Percentiles rank a stretch among this genome's conserved stretches.
phyloP scores from a whole-genome alignment of 2,113 vertebrate species.

The Ctenodactylus gundi region DNA sequence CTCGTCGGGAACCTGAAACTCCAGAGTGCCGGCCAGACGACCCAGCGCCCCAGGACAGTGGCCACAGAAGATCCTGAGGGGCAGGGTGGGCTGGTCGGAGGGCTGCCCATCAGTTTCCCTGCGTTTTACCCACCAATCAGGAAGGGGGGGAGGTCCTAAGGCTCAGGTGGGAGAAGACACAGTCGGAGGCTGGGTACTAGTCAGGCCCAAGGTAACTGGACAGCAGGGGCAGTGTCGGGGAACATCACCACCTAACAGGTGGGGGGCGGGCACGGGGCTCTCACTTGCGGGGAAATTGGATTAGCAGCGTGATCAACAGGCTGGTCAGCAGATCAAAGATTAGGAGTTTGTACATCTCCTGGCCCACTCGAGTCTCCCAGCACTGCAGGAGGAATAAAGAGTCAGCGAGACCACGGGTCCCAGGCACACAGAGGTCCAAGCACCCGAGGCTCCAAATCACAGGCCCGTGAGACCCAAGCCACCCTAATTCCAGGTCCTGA shows the following conservation, averaged over 20 bases:
- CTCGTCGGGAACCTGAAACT: constrained; percentile 89
- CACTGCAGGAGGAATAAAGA: constrained; percentile 81
- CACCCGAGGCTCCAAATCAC: not conserved
- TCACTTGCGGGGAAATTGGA: constrained; percentile 92
- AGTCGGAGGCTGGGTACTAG: fast-evolving
- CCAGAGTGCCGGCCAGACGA: constrained; percentile 85
- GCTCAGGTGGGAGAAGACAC: not conserved
- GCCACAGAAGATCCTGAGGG: constrained; percentile 87
- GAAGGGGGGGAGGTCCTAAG: not conserved
- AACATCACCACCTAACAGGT: not conserved
- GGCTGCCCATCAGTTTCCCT: fast-evolving
- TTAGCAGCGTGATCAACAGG: constrained; percentile 83
- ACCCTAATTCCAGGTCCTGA: not conserved
- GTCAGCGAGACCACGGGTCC: not conserved
- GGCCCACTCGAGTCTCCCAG: constrained; percentile 93
- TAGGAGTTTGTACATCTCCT: constrained; percentile 94
- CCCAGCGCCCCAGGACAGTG: constrained; percentile 81
- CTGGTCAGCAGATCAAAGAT: constrained; percentile 90
- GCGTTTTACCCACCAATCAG: not conserved
- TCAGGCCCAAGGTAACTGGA: fast-evolving
- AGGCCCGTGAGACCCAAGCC: not conserved
- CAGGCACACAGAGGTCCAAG: not conserved
- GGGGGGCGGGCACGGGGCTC: not conserved
- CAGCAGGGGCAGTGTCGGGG: not conserved
- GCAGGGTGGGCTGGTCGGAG: not conserved